These are phyloP conservation scores for Byasa hedistus DNA, from an alignment of 2,888 invertebrate genomes.

Conservation along the genomic window DNA sequence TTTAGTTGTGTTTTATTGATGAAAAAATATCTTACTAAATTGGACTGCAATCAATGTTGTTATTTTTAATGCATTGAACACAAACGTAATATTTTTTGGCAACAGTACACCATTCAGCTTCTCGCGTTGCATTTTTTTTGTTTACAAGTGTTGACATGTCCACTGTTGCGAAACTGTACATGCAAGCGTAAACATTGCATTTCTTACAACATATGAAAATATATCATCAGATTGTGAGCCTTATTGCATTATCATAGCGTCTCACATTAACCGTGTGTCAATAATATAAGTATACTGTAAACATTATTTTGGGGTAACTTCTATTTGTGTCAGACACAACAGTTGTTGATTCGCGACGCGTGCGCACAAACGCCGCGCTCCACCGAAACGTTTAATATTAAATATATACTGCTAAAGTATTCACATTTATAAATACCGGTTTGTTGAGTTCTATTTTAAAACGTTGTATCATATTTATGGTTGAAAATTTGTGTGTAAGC, in stretches of 20 bases:
- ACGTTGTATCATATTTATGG: slow-evolving; percentile 1
- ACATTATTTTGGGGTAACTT: slow-evolving; percentile 27
- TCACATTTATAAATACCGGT: slow-evolving; percentile 11
- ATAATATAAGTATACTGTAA: slow-evolving; percentile 33
- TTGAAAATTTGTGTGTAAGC: neutral
- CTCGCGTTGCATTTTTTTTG: slow-evolving; percentile 10
- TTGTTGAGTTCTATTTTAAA: slow-evolving; percentile 3
- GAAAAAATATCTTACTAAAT: neutral
- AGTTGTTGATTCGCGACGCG: slow-evolving; percentile 27
- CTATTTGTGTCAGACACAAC: slow-evolving; percentile 25
- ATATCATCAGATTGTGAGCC: slow-evolving; percentile 19
- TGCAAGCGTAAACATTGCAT: neutral
- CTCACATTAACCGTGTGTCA: slow-evolving; percentile 32
- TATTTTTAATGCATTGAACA: neutral
- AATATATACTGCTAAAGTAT: neutral
- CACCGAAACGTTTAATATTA: slow-evolving; percentile 3
- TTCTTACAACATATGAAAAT: slow-evolving; percentile 17
- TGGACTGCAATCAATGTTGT: neutral
- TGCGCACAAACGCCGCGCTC: slow-evolving; percentile 21
- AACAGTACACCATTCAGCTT: slow-evolving; percentile 3
- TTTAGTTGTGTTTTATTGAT: too few species aligned
- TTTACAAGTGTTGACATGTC: slow-evolving; percentile 17
- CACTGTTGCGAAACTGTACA: neutral
- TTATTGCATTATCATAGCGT: slow-evolving; percentile 28
- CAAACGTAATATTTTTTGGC: slow-evolving; percentile 5